A percentile compares a stretch with the other conserved stretches of the same genome.
Evolutionary conservation across 1,140 invertebrate species (phyloP).

Genomic region (Venturia canescens): DNA sequence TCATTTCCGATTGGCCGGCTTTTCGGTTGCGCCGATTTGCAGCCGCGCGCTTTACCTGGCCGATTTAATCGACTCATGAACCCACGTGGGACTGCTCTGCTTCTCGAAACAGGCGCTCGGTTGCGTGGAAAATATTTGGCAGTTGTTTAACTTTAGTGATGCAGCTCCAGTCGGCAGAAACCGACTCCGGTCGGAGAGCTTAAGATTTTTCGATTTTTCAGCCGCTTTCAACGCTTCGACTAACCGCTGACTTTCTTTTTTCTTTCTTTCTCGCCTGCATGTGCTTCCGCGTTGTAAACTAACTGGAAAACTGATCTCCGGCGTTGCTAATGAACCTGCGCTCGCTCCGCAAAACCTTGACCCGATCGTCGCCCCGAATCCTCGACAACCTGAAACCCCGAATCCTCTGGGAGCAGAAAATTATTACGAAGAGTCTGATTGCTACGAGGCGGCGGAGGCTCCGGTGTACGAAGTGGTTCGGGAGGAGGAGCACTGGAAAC

Average conservation of each 20-base stretch:
- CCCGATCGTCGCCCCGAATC: not conserved
- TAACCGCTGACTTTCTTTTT: conserved; percentile 70
- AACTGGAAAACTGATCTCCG: conserved; percentile 53
- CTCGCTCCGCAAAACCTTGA: conserved; percentile 37
- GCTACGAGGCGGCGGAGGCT: conserved; percentile 63
- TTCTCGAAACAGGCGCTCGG: too few relatives aligned
- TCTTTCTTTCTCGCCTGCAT: conserved; percentile 65
- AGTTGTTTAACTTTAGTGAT: too few relatives aligned
- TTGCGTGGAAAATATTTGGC: too few relatives aligned
- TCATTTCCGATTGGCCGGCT: too few relatives aligned
- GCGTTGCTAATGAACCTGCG: conserved; percentile 53
- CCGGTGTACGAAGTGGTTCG: conserved; percentile 30
- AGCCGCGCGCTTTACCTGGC: too few relatives aligned
- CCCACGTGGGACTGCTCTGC: too few relatives aligned
- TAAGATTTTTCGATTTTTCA: conserved; percentile 33
- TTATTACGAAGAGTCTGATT: conserved; percentile 48
- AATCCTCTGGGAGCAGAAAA: conserved; percentile 23
- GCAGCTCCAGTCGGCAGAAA: not conserved
- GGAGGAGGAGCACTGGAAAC: conserved; percentile 11
- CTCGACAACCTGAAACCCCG: not conserved
- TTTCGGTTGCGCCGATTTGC: too few relatives aligned
- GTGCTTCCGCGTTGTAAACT: conserved; percentile 57
- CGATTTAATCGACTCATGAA: too few relatives aligned
- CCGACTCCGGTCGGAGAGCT: conserved; percentile 44
- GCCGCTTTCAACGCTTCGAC: conserved; percentile 69